Conservation (phyloP, 2,888 invertebrate species). For the Troides aeacus region DNA sequence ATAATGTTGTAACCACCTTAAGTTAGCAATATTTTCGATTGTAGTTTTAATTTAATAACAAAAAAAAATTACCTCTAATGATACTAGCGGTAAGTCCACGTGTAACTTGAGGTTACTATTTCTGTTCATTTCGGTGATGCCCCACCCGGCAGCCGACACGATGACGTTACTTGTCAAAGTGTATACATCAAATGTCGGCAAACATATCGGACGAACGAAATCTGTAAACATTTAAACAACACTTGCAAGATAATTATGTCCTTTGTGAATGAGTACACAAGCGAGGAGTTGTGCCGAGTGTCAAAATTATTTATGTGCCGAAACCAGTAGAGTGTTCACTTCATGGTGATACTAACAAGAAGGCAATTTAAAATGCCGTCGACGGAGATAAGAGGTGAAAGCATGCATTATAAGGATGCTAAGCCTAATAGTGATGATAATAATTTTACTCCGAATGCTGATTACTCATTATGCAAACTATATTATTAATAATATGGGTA, state of each 20-base stretch:
- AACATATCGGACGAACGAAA: slow-evolving; percentile 64
- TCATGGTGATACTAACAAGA: neutral
- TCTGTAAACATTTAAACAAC: slow-evolving; percentile 46
- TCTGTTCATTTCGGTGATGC: slow-evolving; percentile 58
- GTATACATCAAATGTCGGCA: slow-evolving; percentile 48
- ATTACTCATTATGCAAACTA: too few relatives aligned
- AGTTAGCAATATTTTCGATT: too few relatives aligned
- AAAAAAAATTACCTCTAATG: neutral
- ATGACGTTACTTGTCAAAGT: slow-evolving; percentile 30
- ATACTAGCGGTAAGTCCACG: slow-evolving; percentile 40
- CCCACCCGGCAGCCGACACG: slow-evolving; percentile 74
- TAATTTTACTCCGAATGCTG: neutral
- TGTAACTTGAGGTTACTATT: slow-evolving; percentile 47
- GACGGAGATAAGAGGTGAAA: too few relatives aligned
- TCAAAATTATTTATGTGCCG: neutral
- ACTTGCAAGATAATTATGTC: too few relatives aligned
- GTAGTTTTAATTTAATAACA: too few relatives aligned
- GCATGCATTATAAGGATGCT: too few relatives aligned
- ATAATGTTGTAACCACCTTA: too few relatives aligned
- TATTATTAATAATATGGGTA: slow-evolving; percentile 36
- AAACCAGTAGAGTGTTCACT: neutral
- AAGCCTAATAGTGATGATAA: neutral
- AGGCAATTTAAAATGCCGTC: neutral
- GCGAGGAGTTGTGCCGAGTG: neutral
- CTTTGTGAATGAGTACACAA: too few relatives aligned